These are phyloP conservation scores for Epizoanthus fatuus DNA, from an alignment of 92 coral and sea anemone species.

Conservation along the genomic window DNA sequence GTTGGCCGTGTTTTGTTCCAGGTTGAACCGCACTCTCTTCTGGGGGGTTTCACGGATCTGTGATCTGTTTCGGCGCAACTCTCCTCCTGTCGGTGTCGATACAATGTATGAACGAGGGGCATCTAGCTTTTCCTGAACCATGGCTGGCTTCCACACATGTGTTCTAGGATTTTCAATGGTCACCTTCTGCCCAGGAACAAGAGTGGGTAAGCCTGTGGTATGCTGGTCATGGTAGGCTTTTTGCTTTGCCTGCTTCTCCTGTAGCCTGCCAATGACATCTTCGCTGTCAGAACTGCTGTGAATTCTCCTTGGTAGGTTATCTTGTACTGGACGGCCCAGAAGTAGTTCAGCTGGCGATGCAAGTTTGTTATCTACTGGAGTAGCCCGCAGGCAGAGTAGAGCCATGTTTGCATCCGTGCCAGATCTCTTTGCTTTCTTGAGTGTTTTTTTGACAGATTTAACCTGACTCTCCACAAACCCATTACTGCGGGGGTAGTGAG, in stretches of 20 bases:
- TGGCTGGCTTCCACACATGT: background rate
- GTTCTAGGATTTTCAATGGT: background rate
- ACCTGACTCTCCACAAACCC: slow-evolving; percentile 75
- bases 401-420: slow-evolving; percentile 15
- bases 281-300: background rate
- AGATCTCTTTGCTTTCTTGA: slow-evolving; percentile 33
- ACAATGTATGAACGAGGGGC: background rate
- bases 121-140: background rate
- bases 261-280: background rate
- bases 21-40: slow-evolving; percentile 15
- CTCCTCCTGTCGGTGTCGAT: background rate
- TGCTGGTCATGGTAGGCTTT: background rate
- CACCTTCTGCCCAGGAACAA: background rate
- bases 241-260: background rate
- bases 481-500: slow-evolving; percentile 61
- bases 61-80: background rate
- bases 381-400: slow-evolving; percentile 26
- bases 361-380: slow-evolving; percentile 10
- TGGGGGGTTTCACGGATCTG: background rate
- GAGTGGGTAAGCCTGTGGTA: background rate
- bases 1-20: background rate
- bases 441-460: slow-evolving; percentile 40
- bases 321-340: slow-evolving; percentile 12
- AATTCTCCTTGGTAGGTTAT: slow-evolving; percentile 20
- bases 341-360: slow-evolving; percentile 32